phyloP scores from a whole-genome alignment of 2,888 invertebrate genomes.

The Eupithecia subfuscata region DNA sequence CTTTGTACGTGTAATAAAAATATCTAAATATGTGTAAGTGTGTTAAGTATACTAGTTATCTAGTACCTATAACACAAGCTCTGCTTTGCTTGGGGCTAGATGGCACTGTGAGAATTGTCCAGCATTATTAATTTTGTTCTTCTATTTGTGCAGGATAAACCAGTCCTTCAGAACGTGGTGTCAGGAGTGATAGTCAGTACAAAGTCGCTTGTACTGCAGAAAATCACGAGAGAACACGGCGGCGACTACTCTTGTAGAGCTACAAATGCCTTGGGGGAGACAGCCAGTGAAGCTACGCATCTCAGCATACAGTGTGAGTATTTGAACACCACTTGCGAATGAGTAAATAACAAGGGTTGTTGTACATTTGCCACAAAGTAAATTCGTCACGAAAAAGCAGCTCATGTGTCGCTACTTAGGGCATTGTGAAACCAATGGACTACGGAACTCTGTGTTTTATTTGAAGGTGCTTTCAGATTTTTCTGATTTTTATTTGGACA shows the following conservation, averaged over 20 bases:
- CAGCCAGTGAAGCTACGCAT: conserved; percentile 89
- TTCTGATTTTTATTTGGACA: background rate
- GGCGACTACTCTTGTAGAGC: conserved; percentile 94
- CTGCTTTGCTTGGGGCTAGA: too few relatives aligned
- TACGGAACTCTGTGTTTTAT: background rate
- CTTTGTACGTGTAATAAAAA: too few relatives aligned
- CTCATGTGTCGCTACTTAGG: background rate
- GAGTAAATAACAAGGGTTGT: background rate
- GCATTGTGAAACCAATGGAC: background rate
- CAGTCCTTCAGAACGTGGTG: conserved; percentile 91
- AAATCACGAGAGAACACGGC: conserved; percentile 91
- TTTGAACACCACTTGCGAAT: conserved; percentile 2
- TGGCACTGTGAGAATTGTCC: too few relatives aligned
- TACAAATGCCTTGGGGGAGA: conserved; percentile 92
- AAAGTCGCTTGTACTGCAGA: conserved; percentile 93
- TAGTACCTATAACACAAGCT: too few relatives aligned
- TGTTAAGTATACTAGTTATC: too few relatives aligned
- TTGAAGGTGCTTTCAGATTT: background rate
- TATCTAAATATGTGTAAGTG: too few relatives aligned
- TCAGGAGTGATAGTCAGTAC: conserved; percentile 94
- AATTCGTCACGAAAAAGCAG: too few relatives aligned
- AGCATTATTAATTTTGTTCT: background rate
- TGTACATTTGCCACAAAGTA: too few relatives aligned
- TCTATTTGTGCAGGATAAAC: conserved; percentile 84
- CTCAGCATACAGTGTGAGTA: conserved; percentile 92